These are phyloP conservation scores for Eucidaris tribuloides DNA, from an alignment of 35 echinoderm and acorn worm genomes.

Conservation along the genomic window DNA sequence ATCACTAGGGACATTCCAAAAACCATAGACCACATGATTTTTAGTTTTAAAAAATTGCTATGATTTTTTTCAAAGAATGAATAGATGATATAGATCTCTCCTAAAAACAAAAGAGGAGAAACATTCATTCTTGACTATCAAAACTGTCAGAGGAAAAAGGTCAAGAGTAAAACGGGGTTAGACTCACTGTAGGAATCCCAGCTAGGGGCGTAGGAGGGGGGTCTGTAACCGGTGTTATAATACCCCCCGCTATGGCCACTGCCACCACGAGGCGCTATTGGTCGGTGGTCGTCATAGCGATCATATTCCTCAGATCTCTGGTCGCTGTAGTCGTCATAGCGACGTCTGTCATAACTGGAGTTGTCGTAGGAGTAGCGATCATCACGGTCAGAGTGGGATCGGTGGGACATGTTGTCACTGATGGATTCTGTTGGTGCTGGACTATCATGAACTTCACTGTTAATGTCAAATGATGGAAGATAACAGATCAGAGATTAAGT, in stretches of 20 bases:
- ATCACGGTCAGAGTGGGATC: constrained; percentile 34
- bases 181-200: constrained; percentile 84
- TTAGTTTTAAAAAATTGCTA: too few relatives aligned
- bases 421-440: constrained; percentile 37
- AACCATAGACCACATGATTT: too few relatives aligned
- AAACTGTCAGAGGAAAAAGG: not conserved
- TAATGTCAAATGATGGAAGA: too few relatives aligned
- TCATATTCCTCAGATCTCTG: not conserved
- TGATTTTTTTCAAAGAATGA: too few relatives aligned
- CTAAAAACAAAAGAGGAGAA: too few relatives aligned
- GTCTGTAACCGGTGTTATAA: constrained; percentile 63
- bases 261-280: not conserved
- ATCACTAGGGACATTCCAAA: too few relatives aligned
- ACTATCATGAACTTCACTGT: constrained; percentile 22
- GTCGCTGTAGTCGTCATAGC: constrained; percentile 50
- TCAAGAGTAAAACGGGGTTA: not conserved
- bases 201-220: constrained; percentile 56
- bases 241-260: not conserved
- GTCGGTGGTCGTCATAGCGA: not conserved
- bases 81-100: too few relatives aligned
- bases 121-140: not conserved
- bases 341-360: constrained; percentile 7
- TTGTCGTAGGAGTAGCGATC: constrained; percentile 59
- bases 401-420: constrained; percentile 40
- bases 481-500: too few relatives aligned